Conservation (phyloP, 2,888 invertebrate genomes). For the Antitype chi region DNA sequence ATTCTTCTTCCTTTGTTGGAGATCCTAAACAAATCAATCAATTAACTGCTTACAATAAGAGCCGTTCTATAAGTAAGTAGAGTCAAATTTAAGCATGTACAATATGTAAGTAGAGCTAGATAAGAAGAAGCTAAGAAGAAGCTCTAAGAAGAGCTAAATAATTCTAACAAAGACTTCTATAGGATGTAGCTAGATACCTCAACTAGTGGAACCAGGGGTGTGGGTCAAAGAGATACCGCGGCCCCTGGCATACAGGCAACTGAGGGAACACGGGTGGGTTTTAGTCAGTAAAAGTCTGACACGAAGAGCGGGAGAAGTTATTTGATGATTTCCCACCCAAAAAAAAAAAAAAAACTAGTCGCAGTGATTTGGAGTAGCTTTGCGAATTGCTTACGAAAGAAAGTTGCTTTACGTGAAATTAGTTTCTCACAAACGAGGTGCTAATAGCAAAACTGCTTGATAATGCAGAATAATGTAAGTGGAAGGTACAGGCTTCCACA, state of each 20-base stretch:
- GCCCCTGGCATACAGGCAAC: too few relatives aligned
- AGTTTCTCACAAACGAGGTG: not conserved
- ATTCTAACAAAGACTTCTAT: not conserved
- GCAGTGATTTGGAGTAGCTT: not conserved
- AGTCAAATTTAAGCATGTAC: not conserved
- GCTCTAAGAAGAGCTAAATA: not conserved
- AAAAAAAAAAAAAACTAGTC: too few relatives aligned
- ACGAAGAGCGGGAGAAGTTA: too few relatives aligned
- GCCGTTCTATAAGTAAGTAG: not conserved
- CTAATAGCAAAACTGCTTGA: conserved; percentile 16
- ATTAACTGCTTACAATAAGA: not conserved
- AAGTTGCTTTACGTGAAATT: conserved; percentile 16
- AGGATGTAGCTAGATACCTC: not conserved
- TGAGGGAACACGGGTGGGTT: too few relatives aligned
- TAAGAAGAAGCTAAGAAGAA: too few relatives aligned
- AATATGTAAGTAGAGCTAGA: not conserved
- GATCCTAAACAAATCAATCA: too few relatives aligned
- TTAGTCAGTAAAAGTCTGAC: too few relatives aligned
- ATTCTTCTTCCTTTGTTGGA: too few relatives aligned
- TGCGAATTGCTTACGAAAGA: conserved; percentile 5
- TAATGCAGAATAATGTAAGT: conserved; percentile 12
- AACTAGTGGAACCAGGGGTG: too few relatives aligned
- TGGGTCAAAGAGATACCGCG: too few relatives aligned
- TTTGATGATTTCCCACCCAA: too few relatives aligned
- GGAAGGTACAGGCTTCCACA: too few relatives aligned